phyloP scores from a whole-genome alignment of 2,113 vertebrate genomes.

The Polyodon spathula region DNA sequence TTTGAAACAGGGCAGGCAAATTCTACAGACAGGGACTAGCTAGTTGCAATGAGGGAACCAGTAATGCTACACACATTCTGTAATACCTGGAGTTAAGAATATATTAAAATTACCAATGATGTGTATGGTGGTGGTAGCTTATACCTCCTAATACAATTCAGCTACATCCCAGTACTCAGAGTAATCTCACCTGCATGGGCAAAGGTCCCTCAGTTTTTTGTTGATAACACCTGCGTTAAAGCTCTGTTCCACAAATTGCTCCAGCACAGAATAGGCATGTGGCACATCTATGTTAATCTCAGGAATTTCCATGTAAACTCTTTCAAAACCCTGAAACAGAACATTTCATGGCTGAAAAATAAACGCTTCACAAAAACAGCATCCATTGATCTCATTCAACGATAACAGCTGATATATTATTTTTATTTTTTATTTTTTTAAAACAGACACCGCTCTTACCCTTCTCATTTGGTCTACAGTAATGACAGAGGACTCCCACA shows the following conservation, averaged over 20 bases:
- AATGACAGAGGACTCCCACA: slow-evolving; percentile 80
- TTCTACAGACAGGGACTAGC: too few relatives aligned
- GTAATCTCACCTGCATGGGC: slow-evolving; percentile 76
- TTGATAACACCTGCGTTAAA: slow-evolving; percentile 79
- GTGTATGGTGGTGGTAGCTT: too few relatives aligned
- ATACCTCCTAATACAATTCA: too few relatives aligned
- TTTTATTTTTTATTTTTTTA: background rate
- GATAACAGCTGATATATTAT: too few relatives aligned
- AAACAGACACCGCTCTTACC: slow-evolving; percentile 64
- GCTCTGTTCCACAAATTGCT: slow-evolving; percentile 89
- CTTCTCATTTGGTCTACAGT: slow-evolving; percentile 92
- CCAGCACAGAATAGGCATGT: slow-evolving; percentile 82
- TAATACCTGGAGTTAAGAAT: too few relatives aligned
- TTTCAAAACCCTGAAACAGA: slow-evolving; percentile 77
- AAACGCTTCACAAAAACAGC: too few relatives aligned
- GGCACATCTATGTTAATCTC: slow-evolving; percentile 96
- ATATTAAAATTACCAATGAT: too few relatives aligned
- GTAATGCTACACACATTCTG: too few relatives aligned
- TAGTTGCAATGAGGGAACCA: too few relatives aligned
- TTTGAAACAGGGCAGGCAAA: too few relatives aligned
- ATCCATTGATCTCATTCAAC: too few relatives aligned
- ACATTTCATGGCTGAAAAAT: background rate
- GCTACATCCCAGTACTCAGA: too few relatives aligned
- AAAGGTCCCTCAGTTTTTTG: slow-evolving; percentile 78
- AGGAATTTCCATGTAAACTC: slow-evolving; percentile 91